phyloP scores from a whole-genome alignment of 1,140 invertebrate genomes.

The Teleopsis dalmanni region DNA sequence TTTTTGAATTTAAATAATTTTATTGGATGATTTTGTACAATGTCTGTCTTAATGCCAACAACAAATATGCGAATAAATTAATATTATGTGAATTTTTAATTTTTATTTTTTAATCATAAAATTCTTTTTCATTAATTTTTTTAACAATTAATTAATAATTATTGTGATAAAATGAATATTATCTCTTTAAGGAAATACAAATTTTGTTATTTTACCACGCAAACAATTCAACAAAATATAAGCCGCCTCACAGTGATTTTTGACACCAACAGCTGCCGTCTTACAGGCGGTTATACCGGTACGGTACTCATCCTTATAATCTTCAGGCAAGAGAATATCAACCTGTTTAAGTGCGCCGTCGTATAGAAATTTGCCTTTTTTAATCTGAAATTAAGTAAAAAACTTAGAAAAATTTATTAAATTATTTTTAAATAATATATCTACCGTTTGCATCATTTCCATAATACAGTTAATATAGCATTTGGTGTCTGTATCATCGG shows the following conservation, averaged over 20 bases:
- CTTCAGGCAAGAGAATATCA: conserved; percentile 32
- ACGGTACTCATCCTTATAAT: conserved; percentile 27
- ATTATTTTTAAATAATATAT: not conserved
- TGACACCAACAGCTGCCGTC: conserved; percentile 27
- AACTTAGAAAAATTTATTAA: not conserved
- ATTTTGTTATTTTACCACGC: conserved; percentile 24
- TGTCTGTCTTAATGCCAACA: too few relatives aligned
- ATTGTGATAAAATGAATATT: too few relatives aligned
- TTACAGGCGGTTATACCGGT: conserved; percentile 26
- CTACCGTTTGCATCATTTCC: conserved; percentile 41
- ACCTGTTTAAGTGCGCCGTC: conserved; percentile 35
- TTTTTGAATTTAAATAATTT: too few relatives aligned
- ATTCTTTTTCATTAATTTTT: too few relatives aligned
- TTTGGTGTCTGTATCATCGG: conserved; percentile 33
- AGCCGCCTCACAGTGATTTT: conserved; percentile 36
- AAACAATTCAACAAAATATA: conserved; percentile 27
- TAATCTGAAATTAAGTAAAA: conserved; percentile 21
- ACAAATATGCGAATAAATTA: too few relatives aligned
- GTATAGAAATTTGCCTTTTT: conserved; percentile 36
- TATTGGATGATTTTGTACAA: too few relatives aligned
- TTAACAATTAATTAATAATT: too few relatives aligned
- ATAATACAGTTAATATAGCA: conserved; percentile 39
- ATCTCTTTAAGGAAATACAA: conserved; percentile 30
- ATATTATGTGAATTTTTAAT: too few relatives aligned
- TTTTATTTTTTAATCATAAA: too few relatives aligned